A percentile compares a stretch with the other conserved stretches of the same genome.
Conservation (phyloP, 64 coral and sea anemone species). For the Acropora tenuis region DNA sequence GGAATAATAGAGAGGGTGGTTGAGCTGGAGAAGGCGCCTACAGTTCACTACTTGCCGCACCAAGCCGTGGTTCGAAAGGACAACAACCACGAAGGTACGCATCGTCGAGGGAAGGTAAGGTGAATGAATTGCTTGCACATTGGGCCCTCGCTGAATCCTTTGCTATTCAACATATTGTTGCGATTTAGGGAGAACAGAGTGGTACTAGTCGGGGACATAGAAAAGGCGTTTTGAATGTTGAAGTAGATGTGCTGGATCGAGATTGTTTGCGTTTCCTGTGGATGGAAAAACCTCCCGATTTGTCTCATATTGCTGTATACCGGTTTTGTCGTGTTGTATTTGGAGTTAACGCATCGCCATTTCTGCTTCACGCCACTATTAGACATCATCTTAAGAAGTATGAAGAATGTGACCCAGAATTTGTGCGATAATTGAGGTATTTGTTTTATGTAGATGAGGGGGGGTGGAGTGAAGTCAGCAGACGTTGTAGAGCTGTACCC, state of each 20-base stretch:
- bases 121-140: background rate
- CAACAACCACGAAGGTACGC: background rate
- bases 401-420: background rate
- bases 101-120: background rate
- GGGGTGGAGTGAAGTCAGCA: background rate
- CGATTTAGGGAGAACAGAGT: background rate
- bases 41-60: background rate
- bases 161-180: background rate
- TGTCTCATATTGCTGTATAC: background rate
- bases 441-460: conserved; percentile 40
- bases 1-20: background rate
- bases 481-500: background rate
- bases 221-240: background rate
- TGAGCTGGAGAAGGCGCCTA: background rate
- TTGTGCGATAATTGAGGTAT: background rate
- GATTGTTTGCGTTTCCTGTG: background rate
- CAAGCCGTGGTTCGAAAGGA: background rate
- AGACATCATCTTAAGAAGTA: conserved; percentile 21
- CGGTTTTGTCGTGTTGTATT: too few species aligned
- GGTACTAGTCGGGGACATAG: background rate
- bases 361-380: conserved; percentile 12
- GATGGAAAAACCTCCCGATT: background rate
- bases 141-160: background rate
- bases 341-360: background rate
- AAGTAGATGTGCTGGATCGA: background rate